Evolutionary conservation across 2,113 vertebrate genomes (phyloP).

Genomic region (Ictalurus furcatus): DNA sequence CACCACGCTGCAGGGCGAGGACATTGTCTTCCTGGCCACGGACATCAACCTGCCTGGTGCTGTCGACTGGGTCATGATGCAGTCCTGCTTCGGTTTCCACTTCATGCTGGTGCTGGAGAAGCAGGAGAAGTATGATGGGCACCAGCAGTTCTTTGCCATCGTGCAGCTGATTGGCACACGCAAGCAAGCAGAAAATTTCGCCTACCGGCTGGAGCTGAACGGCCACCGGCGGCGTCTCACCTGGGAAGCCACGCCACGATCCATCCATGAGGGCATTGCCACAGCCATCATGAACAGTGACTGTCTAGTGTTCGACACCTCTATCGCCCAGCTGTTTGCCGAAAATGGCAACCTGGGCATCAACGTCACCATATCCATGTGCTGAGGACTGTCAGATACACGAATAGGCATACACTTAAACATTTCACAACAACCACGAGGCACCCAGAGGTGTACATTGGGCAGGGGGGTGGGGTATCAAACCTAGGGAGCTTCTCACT

Average conservation of each 20-base stretch:
- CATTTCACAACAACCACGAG: constrained; percentile 60
- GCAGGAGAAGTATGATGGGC: constrained; percentile 98
- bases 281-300: constrained; percentile 99
- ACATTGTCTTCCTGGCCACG: constrained; percentile 97
- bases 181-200: constrained; percentile 98
- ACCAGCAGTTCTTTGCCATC: constrained; percentile 99
- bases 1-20: constrained; percentile 98
- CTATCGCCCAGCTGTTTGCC: constrained; percentile 98
- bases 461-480: constrained; percentile 26
- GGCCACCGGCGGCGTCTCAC: constrained; percentile 97
- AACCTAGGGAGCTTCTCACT: constrained; percentile 39
- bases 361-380: constrained; percentile 99
- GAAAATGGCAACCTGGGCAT: constrained; percentile 99
- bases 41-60: constrained; percentile 99
- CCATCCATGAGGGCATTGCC: constrained; percentile 98
- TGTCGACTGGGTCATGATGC: constrained; percentile 99
- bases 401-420: constrained; percentile 45
- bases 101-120: constrained; percentile 99
- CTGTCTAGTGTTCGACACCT: constrained; percentile 99
- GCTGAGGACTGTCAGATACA: constrained; percentile 76
- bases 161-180: constrained; percentile 98
- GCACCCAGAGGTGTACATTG: constrained; percentile 46
- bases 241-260: constrained; percentile 97
- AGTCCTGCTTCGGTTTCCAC: constrained; percentile 99
- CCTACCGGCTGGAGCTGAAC: constrained; percentile 95